Percentiles rank a stretch among this genome's conserved stretches.
These are phyloP conservation scores for Eupeodes corollae DNA, from an alignment of 1,140 invertebrate species.

Conservation along the genomic window DNA sequence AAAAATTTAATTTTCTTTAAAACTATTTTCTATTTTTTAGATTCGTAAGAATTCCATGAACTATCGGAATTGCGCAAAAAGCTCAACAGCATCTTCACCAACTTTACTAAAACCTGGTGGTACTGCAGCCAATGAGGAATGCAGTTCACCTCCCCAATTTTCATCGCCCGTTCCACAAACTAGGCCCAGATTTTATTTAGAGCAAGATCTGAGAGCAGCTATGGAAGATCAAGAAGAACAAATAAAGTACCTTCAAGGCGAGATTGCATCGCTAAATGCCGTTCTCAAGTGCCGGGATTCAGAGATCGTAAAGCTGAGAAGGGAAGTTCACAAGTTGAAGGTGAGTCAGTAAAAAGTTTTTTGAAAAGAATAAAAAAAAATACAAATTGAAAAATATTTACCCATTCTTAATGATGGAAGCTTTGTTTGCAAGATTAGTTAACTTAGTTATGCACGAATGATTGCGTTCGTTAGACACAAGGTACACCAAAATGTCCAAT, in stretches of 20 bases:
- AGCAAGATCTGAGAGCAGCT: conserved; percentile 4
- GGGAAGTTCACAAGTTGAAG: conserved; percentile 13
- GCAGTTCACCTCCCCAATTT: neutral
- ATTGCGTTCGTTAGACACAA: no score
- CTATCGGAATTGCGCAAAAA: conserved; percentile 3
- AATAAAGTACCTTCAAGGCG: conserved; percentile 8
- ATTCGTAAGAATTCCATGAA: conserved; percentile 14
- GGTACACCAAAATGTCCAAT: no score
- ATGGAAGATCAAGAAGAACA: conserved; percentile 8
- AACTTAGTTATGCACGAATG: no score
- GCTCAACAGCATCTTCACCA: neutral
- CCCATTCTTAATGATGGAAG: no score
- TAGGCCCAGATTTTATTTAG: conserved; percentile 8
- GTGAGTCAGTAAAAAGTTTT: no score
- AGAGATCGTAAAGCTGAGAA: conserved; percentile 7
- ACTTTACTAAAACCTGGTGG: neutral
- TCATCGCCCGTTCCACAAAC: conserved; percentile 5
- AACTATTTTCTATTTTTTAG: conserved; percentile 2
- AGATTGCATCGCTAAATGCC: conserved; percentile 10
- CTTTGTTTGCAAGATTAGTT: no score
- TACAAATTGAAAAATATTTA: no score
- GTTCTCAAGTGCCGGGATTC: conserved; percentile 8
- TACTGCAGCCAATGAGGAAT: neutral
- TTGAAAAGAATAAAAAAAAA: no score
- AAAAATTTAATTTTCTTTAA: neutral